Percentiles rank a stretch among this genome's conserved stretches.
phyloP scores from a whole-genome alignment of 1,140 invertebrate genomes.

The Aplysia californica region DNA sequence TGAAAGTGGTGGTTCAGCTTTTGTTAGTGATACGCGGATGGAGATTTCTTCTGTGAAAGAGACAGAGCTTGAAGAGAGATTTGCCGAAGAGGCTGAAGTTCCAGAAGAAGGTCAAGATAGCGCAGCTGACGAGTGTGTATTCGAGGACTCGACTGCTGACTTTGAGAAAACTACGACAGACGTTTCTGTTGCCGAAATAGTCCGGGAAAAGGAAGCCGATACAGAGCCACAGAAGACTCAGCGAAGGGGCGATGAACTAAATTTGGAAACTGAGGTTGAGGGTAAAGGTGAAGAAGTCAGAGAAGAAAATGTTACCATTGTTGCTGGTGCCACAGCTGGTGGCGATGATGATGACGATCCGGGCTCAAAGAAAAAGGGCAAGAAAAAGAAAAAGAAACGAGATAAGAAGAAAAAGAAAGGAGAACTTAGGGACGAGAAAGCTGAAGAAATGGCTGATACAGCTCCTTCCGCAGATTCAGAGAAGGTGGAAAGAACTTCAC shows the following conservation, averaged over 20 bases:
- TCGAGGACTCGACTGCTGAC: no score
- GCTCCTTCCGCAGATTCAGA: no score
- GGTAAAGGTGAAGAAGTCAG: not conserved
- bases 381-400: not conserved
- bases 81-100: no score
- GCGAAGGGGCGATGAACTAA: no score
- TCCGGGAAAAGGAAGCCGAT: not conserved
- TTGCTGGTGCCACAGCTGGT: not conserved
- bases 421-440: not conserved
- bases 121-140: not conserved
- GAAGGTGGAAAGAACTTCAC: no score
- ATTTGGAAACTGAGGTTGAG: not conserved
- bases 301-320: not conserved
- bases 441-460: not conserved
- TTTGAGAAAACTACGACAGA: no score
- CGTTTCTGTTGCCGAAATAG: not conserved
- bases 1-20: no score
- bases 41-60: no score
- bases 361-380: not conserved
- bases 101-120: not conserved
- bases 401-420: not conserved
- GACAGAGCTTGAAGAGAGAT: no score
- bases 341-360: not conserved
- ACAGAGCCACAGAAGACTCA: no score
- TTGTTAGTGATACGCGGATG: no score